phyloP scores from a whole-genome alignment of 2,113 vertebrate species.

The Urocolius indicus region DNA sequence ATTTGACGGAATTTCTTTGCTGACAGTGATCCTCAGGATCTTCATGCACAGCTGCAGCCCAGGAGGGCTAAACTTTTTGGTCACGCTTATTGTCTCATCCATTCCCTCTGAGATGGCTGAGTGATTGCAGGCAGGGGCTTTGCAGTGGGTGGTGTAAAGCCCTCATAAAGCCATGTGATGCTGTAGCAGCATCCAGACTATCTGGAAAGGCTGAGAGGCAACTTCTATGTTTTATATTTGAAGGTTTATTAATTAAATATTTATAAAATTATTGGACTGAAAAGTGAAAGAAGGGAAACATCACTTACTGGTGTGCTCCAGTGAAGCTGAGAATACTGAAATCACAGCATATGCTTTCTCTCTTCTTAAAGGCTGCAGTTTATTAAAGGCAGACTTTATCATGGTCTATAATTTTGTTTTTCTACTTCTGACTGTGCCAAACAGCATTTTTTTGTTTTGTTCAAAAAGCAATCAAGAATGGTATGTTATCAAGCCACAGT shows the following conservation, averaged over 20 bases:
- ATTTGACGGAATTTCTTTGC: not conserved
- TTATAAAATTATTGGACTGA: not conserved
- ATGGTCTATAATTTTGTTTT: slow-evolving; percentile 58
- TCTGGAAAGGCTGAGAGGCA: not conserved
- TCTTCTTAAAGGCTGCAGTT: slow-evolving; percentile 31
- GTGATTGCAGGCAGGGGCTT: not conserved
- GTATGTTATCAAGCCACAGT: slow-evolving; percentile 45
- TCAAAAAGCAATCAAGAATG: slow-evolving; percentile 40
- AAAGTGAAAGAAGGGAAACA: not conserved
- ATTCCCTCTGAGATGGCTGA: not conserved
- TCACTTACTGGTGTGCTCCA: not conserved
- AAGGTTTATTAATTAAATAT: not conserved
- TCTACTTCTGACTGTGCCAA: slow-evolving; percentile 45
- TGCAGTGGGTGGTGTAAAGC: not conserved
- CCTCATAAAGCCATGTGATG: not conserved
- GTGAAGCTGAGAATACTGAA: not conserved
- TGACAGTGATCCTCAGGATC: not conserved
- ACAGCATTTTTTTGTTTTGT: slow-evolving; percentile 52
- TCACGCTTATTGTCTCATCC: not conserved
- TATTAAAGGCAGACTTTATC: slow-evolving; percentile 58
- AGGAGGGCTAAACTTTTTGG: not conserved
- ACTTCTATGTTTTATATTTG: not conserved
- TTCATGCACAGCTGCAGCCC: not conserved
- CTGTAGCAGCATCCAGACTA: not conserved
- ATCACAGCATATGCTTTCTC: slow-evolving; percentile 42